Percentiles rank a stretch among this genome's conserved stretches.
Evolutionary conservation across 2,797 vertebrate genomes (phyloP).

Genomic region (Cossypha polioptera): DNA sequence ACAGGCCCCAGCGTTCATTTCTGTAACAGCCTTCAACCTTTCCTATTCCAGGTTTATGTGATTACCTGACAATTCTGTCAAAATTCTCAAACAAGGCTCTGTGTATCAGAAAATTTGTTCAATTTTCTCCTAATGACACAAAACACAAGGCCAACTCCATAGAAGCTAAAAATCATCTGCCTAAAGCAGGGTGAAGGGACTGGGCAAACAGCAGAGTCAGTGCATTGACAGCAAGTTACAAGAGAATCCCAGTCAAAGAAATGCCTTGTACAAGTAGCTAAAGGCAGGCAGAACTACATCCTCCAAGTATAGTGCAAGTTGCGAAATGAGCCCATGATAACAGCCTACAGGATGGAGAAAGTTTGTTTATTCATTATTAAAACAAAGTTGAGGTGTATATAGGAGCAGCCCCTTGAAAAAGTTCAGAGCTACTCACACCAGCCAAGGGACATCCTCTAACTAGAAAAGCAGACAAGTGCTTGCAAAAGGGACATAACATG

Average conservation of each 20-base stretch:
- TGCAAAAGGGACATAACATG: not conserved
- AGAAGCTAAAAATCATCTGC: not conserved
- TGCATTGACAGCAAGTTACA: not conserved
- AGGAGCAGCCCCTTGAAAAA: not conserved
- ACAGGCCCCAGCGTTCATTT: not conserved
- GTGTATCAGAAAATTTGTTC: not conserved
- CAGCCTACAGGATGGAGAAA: not conserved
- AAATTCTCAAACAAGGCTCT: not conserved
- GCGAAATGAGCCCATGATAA: constrained; percentile 4
- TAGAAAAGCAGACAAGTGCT: constrained; percentile 4
- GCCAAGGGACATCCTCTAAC: not conserved
- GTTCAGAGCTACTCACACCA: not conserved
- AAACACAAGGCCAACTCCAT: not conserved
- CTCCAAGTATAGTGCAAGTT: constrained; percentile 18
- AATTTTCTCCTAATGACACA: not conserved
- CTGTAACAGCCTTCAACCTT: not conserved
- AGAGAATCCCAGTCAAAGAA: not conserved
- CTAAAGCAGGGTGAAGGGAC: not conserved
- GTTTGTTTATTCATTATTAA: not conserved
- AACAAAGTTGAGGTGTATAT: not conserved
- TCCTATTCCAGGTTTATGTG: not conserved
- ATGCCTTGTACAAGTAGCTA: not conserved
- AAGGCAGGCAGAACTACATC: constrained; percentile 4
- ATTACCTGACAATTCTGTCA: not conserved
- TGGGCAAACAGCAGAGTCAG: not conserved